Evolutionary conservation across 2,888 invertebrate species (phyloP), one percentile per base, ranked within the genome.

Genomic region (Andrena marginata): DNA sequence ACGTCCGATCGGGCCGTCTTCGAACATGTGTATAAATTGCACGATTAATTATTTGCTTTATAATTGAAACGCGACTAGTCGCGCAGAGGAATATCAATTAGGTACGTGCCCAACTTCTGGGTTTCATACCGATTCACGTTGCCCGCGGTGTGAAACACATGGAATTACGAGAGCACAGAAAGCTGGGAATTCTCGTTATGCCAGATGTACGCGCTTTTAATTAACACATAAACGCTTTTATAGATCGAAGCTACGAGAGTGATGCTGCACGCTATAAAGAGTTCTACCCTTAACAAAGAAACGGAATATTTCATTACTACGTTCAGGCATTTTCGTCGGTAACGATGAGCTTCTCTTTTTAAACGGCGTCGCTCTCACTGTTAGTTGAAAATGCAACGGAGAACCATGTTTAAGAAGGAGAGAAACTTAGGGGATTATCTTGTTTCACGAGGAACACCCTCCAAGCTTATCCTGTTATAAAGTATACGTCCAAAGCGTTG

Each of bases 1-100:
- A 48, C 7, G 6, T 16, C 2, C 16, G 2, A 10, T 20, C 0
- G 0, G 6, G 16, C 5, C n/a, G n/a, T 16, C 42, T 10, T 59
- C 42, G 42, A 69, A 48, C 8, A 62, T 42, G 26, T 10, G 35
- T 49, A 6, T 42, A 60, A 74, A 80, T 59, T 26, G 49, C 3
- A 23, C 68, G 60, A 54, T 74, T 62, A 75, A 80, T 74, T 64
- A 65, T 62, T 62, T 54, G 48, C 35, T 6, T 33, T 67, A 26
- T 48, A 71, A 78, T 80, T 63, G 29, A 80, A 80, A 42, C 23
- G 48, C n/a, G 48, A 67, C 72, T 33, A 62, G 26, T 35, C 29
- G 48, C 26, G 29, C 23, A 10, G n/a, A 23, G 79, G 54, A 71
- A 79, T 78, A 71, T 78, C 65, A 62, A 80, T 80, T 67, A 48